Evolutionary conservation across 2,797 vertebrate species (phyloP), one percentile per base, ranked within the genome.

Genomic region (Rhodeus uyekii): DNA sequence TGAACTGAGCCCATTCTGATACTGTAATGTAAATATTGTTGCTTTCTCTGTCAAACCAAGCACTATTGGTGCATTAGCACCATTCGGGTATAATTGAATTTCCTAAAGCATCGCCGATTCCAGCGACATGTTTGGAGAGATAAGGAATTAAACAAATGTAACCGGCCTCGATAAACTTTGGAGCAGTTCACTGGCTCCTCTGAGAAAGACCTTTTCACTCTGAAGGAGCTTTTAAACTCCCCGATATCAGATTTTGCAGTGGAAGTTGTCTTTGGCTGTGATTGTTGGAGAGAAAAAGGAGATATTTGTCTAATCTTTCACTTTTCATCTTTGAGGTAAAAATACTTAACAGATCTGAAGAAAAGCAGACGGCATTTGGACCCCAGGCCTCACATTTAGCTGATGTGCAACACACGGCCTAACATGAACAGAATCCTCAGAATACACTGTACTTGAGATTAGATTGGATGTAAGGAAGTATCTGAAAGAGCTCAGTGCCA

Each of bases 1-100:
- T 82, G 55, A 88, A 78, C 83, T 16, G 86, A 82, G 89, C 42
- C 73, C 55, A 83, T 82, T 90, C 76, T 60, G 87, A 93, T 89
- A 89, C 82, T 36, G 86, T 87, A 90, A 83, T 84, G 89, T 92
- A 92, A 94, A 95, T 94, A 93, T 93, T 93, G 92, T 93, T 89
- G 79, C 90, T 89, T 88, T 48, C 76, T 85, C 67, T 82, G 89
- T 88, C 77, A 85, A 85, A 86, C 83, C 85, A 81, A 63, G 68
- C 86, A 60, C 64, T 83, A 84, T 81, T 77, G 87, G 80, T 82
- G 71, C 87, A 90, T 87, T 65, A 88, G 87, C 84, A 67, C 64
- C 84, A 71, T 89, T 92, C 86, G 81, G 84, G 87, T 72, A 76
- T 92, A 87, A 80, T 89, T 91, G 85, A 87, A 92, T 94, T 95